These are phyloP conservation scores for Oostethus manadensis DNA, from an alignment of 2,113 vertebrate genomes.

Conservation along the genomic window DNA sequence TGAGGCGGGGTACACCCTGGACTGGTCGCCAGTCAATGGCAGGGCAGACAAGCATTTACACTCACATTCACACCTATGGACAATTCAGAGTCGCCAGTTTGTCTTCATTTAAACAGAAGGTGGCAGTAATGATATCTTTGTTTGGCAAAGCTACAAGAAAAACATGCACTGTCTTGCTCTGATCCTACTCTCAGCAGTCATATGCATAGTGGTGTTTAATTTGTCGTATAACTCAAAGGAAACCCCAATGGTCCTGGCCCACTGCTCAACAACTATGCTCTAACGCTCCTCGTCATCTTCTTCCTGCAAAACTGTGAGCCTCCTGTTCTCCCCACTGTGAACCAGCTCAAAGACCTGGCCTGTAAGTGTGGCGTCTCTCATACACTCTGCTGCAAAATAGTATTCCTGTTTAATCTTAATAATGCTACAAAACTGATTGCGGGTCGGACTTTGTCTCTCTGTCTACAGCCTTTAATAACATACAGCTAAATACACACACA, in stretches of 20 bases:
- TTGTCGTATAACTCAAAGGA: constrained; percentile 45
- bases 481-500: neutral
- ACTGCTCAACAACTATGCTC: constrained; percentile 87
- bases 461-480: neutral
- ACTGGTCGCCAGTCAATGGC: too few relatives aligned
- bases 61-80: too few relatives aligned
- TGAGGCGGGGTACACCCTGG: too few relatives aligned
- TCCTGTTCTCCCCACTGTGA: constrained; percentile 76
- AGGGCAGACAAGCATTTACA: too few relatives aligned
- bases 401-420: neutral
- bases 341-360: constrained; percentile 74
- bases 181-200: neutral
- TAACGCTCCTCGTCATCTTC: constrained; percentile 84
- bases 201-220: neutral
- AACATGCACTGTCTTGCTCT: neutral
- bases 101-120: too few relatives aligned
- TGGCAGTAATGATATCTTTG: too few relatives aligned
- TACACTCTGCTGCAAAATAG: neutral
- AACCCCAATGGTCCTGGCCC: constrained; percentile 79
- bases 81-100: too few relatives aligned
- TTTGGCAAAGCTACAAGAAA: neutral
- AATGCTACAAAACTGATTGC: neutral
- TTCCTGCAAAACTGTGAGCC: constrained; percentile 85
- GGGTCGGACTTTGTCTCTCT: too few relatives aligned
- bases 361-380: constrained; percentile 64